These are phyloP conservation scores for Pseudanteris insignis DNA, from an alignment of 2,888 invertebrate species.

Conservation along the genomic window DNA sequence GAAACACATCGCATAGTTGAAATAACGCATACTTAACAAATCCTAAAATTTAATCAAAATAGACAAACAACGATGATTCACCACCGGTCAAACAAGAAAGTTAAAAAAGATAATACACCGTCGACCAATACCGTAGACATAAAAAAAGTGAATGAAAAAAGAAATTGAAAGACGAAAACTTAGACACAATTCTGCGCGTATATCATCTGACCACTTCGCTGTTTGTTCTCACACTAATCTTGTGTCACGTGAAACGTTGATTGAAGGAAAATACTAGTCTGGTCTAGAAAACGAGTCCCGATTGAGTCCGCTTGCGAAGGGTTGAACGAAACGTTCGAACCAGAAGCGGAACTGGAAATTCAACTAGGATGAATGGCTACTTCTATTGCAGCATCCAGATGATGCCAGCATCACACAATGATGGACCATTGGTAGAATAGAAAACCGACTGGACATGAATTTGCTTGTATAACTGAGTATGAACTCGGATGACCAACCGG, in stretches of 20 bases:
- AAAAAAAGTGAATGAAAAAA: no score
- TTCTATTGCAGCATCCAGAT: conserved; percentile 59
- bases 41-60: no score
- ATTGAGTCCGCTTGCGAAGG: conserved; percentile 33
- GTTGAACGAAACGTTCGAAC: conserved; percentile 37
- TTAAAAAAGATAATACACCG: no score
- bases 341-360: conserved; percentile 56
- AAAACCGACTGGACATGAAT: conserved; percentile 54
- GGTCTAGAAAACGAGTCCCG: conserved; percentile 55
- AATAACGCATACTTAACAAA: no score
- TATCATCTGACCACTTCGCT: conserved; percentile 34
- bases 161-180: no score
- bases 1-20: no score
- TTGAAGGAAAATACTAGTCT: conserved; percentile 44
- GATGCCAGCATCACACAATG: conserved; percentile 51
- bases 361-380: conserved; percentile 46
- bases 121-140: no score
- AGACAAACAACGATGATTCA: no score
- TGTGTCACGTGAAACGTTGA: conserved; percentile 36
- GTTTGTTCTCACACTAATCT: conserved; percentile 46
- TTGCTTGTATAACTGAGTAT: conserved; percentile 55
- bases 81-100: no score
- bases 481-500: conserved; percentile 61
- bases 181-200: conserved; percentile 8
- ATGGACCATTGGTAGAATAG: conserved; percentile 60